Percentiles rank a stretch among this genome's conserved stretches.
Evolutionary conservation across 2,797 vertebrate species (phyloP).

Genomic region (Neoniphon sammara): DNA sequence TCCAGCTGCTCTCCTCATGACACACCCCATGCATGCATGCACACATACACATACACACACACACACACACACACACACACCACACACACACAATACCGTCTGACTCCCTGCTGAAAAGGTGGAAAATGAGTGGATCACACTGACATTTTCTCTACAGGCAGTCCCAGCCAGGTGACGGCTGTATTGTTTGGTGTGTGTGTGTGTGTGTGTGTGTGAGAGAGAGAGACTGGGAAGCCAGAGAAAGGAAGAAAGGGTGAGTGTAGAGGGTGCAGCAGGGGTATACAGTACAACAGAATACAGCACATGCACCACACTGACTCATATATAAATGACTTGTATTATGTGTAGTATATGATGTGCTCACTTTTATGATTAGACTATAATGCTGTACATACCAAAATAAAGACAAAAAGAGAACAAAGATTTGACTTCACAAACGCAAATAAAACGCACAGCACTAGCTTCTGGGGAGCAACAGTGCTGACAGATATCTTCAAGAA

Average conservation of each 20-base stretch:
- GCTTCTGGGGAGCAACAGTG: slow-evolving; percentile 55
- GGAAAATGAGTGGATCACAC: slow-evolving; percentile 63
- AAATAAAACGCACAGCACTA: slow-evolving; percentile 19
- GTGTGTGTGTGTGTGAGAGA: slow-evolving; percentile 6
- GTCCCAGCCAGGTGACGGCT: slow-evolving; percentile 48
- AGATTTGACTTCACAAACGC: slow-evolving; percentile 44
- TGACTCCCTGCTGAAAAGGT: slow-evolving; percentile 50
- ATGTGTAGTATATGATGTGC: not conserved
- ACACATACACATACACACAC: slow-evolving; percentile 29
- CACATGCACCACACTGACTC: not conserved
- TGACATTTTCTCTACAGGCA: slow-evolving; percentile 66
- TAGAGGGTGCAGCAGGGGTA: not conserved
- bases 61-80: slow-evolving; percentile 14
- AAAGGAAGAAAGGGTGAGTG: not conserved
- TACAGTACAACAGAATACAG: not conserved
- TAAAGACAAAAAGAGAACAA: slow-evolving; percentile 36
- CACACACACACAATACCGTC: slow-evolving; percentile 22
- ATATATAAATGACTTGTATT: slow-evolving; percentile 11
- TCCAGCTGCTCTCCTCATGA: slow-evolving; percentile 69
- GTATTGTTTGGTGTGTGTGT: slow-evolving; percentile 28
- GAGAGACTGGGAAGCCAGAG: not conserved
- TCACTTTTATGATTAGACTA: slow-evolving; percentile 19
- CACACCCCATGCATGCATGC: slow-evolving; percentile 49
- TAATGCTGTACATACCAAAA: slow-evolving; percentile 32
- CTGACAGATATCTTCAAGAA: slow-evolving; percentile 56